Percentiles rank a stretch among this genome's conserved stretches.
phyloP scores from a whole-genome alignment of 2,888 invertebrate genomes.

The Alloplasta piceator region DNA sequence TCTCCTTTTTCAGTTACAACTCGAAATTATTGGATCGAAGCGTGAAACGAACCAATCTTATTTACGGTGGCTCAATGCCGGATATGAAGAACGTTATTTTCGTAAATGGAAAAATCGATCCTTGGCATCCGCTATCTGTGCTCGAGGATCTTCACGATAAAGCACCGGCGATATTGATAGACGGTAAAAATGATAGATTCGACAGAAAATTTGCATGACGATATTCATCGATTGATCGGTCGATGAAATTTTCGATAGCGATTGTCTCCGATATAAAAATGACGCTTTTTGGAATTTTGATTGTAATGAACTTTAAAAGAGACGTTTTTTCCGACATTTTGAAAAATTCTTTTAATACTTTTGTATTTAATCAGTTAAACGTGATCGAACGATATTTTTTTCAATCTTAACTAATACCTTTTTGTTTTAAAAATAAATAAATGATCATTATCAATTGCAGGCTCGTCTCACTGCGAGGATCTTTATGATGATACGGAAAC shows the following conservation, averaged over 20 bases:
- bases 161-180: constrained; percentile 77
- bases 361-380: too few relatives aligned
- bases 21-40: constrained; percentile 78
- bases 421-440: too few relatives aligned
- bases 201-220: constrained; percentile 72
- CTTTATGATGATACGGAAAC: constrained; percentile 59
- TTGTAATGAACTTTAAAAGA: too few relatives aligned
- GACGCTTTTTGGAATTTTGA: too few relatives aligned
- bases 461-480: constrained; percentile 75
- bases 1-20: constrained; percentile 71
- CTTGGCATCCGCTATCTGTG: constrained; percentile 85
- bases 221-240: constrained; percentile 71
- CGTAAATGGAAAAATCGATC: constrained; percentile 86
- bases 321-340: too few relatives aligned
- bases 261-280: too few relatives aligned
- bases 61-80: constrained; percentile 84
- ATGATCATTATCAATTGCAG: constrained; percentile 62
- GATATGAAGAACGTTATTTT: constrained; percentile 85
- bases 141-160: constrained; percentile 80
- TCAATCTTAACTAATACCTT: too few relatives aligned
- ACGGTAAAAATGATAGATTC: constrained; percentile 79
- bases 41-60: constrained; percentile 83
- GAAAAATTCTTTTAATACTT: too few relatives aligned
- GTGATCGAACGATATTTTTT: too few relatives aligned
- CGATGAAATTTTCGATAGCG: too few relatives aligned